Percentiles rank a stretch among this genome's conserved stretches.
phyloP scores from a whole-genome alignment of 1,140 invertebrate species.

The Colletes gigas region DNA sequence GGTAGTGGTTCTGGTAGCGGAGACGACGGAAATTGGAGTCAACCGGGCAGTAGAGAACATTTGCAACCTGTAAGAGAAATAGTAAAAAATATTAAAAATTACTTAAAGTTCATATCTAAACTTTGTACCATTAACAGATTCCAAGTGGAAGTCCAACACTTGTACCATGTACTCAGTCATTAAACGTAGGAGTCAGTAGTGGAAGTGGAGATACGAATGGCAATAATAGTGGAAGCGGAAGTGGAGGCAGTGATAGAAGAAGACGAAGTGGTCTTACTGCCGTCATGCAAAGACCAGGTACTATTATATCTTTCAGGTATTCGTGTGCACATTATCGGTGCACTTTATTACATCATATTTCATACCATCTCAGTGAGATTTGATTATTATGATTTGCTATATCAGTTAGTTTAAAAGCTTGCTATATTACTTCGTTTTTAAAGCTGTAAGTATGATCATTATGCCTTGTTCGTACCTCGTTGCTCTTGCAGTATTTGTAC shows the following conservation, averaged over 20 bases:
- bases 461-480: conserved; percentile 26
- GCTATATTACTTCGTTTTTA: conserved; percentile 38
- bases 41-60: conserved; percentile 85
- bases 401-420: conserved; percentile 41
- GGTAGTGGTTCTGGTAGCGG: conserved; percentile 74
- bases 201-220: conserved; percentile 74
- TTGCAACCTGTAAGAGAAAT: conserved; percentile 78
- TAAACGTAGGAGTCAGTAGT: conserved; percentile 75
- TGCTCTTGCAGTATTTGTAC: conserved; percentile 20
- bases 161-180: conserved; percentile 79
- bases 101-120: not conserved
- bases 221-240: conserved; percentile 77
- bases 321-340: conserved; percentile 24
- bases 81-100: not conserved
- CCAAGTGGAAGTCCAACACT: conserved; percentile 81
- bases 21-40: conserved; percentile 83
- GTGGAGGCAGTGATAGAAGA: conserved; percentile 83
- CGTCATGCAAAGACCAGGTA: conserved; percentile 94
- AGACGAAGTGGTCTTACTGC: conserved; percentile 89
- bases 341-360: conserved; percentile 34
- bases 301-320: conserved; percentile 34
- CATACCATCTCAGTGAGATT: conserved; percentile 11
- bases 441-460: conserved; percentile 39
- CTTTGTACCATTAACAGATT: conserved; percentile 49
- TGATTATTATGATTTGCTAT: conserved; percentile 37